A percentile compares a stretch with the other conserved stretches of the same genome.
phyloP scores from a whole-genome alignment of 2,113 vertebrate species.

The Erpornis zantholeuca region DNA sequence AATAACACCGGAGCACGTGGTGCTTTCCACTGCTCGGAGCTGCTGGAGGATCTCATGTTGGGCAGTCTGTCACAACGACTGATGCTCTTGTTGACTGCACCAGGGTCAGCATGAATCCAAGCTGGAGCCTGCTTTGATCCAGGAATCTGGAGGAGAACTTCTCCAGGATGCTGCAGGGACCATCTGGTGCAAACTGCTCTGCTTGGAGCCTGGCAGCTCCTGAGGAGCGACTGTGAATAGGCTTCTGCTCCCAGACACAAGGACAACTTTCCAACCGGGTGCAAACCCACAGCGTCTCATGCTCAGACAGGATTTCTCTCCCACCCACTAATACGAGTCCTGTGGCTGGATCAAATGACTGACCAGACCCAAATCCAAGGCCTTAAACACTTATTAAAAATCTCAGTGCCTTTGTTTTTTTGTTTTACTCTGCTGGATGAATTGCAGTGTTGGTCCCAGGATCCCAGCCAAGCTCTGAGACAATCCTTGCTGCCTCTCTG shows the following conservation, averaged over 20 bases:
- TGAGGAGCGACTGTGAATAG: not conserved
- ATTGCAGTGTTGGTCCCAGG: not conserved
- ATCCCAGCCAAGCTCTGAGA: constrained; percentile 32
- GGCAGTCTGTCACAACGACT: not conserved
- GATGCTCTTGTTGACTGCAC: not conserved
- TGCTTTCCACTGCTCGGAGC: fast-evolving
- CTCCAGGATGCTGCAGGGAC: not conserved
- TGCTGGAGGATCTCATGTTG: not conserved
- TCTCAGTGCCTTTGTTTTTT: not conserved
- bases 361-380: constrained; percentile 26
- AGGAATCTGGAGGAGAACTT: not conserved
- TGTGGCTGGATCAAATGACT: constrained; percentile 43
- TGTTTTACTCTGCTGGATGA: not conserved
- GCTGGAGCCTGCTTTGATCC: not conserved
- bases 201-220: not conserved
- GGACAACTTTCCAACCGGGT: not conserved
- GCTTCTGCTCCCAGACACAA: constrained; percentile 11
- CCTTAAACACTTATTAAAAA: constrained; percentile 32
- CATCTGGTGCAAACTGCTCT: constrained; percentile 29
- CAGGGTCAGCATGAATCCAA: not conserved
- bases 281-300: not conserved
- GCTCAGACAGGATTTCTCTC: constrained; percentile 31
- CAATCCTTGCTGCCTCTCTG: not conserved
- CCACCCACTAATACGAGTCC: not conserved
- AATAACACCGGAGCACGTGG: not conserved